phyloP scores from a whole-genome alignment of 2,797 vertebrate genomes.

The Phalanger gymnotis region DNA sequence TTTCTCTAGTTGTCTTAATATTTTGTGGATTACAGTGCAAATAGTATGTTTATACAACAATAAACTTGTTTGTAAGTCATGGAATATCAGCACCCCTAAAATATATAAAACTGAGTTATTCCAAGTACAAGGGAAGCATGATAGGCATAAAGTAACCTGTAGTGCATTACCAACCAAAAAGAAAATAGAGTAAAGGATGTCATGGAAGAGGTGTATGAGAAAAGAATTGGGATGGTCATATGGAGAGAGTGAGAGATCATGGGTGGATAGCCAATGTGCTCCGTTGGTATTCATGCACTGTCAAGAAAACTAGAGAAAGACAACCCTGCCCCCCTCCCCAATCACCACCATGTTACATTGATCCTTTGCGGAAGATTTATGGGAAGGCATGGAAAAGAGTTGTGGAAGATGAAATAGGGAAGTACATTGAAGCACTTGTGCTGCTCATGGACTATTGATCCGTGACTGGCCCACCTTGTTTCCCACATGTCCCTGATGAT shows the following conservation, averaged over 20 bases:
- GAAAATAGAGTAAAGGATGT: neutral
- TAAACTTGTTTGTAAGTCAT: neutral
- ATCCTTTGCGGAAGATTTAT: neutral
- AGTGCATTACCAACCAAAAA: neutral
- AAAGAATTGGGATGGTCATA: neutral
- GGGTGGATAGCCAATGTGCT: neutral
- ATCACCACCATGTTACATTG: neutral
- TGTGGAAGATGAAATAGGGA: neutral
- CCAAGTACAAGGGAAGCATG: neutral
- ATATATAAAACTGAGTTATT: neutral
- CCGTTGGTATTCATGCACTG: neutral
- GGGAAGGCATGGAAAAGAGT: neutral
- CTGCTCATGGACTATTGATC: neutral
- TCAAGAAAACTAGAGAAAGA: neutral
- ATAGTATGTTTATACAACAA: neutral
- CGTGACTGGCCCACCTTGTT: neutral
- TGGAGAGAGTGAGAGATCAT: neutral
- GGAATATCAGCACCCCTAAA: neutral
- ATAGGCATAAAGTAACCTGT: neutral
- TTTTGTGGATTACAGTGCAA: too few relatives aligned
- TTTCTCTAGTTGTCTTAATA: too few relatives aligned
- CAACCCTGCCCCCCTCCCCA: accelerated
- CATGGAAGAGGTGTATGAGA: neutral
- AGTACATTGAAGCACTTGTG: neutral
- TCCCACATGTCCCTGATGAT: neutral